Base-by-base conservation (phyloP, 2,888 invertebrate species). In the Amphipoea lucens region DNA sequence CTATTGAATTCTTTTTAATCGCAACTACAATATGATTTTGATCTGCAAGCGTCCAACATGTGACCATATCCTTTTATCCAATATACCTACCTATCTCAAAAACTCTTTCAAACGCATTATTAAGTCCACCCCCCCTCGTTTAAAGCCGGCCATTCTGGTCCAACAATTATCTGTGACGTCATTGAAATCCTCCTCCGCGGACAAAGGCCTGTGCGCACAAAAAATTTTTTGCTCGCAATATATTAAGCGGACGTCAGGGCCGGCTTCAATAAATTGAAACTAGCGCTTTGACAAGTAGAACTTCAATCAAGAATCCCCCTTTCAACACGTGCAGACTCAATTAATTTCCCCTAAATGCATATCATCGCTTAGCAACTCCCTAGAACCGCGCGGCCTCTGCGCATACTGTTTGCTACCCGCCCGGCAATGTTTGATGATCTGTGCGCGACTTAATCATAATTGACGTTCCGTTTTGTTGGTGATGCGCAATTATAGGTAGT, bases 301-400 rank as follows among this genome's bases (percentile, higher is more conserved):
- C 14, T 73, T 73, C 68, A 65, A 65, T 51, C 29, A 2, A 20
- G 1, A n/a, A 29, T 9, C 48, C 48, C 48, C 40, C 23, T 11
- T 36, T 51, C 6, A 14, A 11, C 14, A 9, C 23, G 48, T 48
- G 40, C 42, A 14, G 42, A 36, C 6, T 81, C 17, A 74, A 81
- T 81, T 81, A 75, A 20, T 40, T 48, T 14, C 60, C 63, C 66
- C 60, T 62, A 17, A 66, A 40, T 67, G 29, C 60, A 54, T 54
- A 7, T 57, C 4, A 54, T 66, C 1, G 29, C 60, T 9, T 42
- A 11, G 80, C 80, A 74, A 74, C 70, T 11, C 54, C 70, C 23
- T 42, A 14, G 23, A 62, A 5, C 42, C 20, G 63, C 0, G 36
- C 23, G 11, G 57, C 23, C 57, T 11, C 23, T 23, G 57, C 23